Conservation (phyloP, 1,140 invertebrate genomes). For the Tetramorium parvispinum region DNA sequence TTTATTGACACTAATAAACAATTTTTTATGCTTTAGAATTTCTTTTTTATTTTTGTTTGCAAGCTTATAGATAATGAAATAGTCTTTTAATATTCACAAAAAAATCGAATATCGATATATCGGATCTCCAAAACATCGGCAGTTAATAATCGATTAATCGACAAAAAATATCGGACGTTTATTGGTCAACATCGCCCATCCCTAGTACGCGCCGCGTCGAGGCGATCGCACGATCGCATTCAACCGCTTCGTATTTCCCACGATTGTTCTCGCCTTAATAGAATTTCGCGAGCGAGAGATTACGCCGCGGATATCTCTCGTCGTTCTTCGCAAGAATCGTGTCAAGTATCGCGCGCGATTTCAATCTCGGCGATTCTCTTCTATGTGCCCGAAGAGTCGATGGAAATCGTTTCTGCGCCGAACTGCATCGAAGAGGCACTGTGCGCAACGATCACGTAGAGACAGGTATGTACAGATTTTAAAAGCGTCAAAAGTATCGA, state of each 20-base stretch:
- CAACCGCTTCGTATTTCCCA: neutral
- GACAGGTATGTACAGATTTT: neutral
- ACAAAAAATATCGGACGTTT: too few relatives aligned
- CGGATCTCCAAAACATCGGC: too few relatives aligned
- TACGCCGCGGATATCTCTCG: neutral
- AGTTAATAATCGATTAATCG: too few relatives aligned
- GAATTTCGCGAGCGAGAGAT: neutral
- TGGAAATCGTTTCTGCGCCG: neutral
- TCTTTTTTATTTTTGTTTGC: too few relatives aligned
- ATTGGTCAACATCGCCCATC: too few relatives aligned
- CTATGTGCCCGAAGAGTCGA: neutral
- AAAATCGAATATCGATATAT: too few relatives aligned
- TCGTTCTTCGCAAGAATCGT: neutral
- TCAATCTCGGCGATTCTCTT: neutral
- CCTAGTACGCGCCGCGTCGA: neutral
- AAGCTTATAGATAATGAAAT: too few relatives aligned
- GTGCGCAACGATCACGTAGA: neutral
- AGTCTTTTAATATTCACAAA: too few relatives aligned
- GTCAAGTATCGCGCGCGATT: neutral
- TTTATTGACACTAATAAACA: too few relatives aligned
- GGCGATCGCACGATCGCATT: neutral
- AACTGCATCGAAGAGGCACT: neutral
- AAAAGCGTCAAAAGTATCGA: neutral
- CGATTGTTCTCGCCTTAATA: neutral
- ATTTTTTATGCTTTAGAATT: too few relatives aligned